These are phyloP conservation scores for Mythimna loreyi DNA, from an alignment of 2,888 invertebrate species.

Conservation along the genomic window DNA sequence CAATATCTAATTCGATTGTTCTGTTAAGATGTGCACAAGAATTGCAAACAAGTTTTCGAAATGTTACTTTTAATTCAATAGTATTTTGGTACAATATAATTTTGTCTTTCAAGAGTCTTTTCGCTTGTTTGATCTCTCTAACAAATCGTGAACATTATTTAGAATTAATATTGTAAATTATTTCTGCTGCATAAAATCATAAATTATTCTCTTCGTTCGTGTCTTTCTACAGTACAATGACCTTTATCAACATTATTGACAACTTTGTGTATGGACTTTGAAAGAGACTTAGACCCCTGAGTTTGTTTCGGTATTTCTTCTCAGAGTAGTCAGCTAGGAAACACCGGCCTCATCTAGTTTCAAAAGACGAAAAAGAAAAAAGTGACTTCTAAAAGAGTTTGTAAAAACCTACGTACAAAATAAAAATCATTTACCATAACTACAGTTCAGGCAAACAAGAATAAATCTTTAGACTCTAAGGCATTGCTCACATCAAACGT, in stretches of 20 bases:
- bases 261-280: too few species aligned
- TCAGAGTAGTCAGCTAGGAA: too few species aligned
- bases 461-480: too few species aligned
- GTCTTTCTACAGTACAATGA: neutral
- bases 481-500: too few species aligned
- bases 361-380: too few species aligned
- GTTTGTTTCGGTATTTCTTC: too few species aligned
- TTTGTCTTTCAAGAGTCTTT: conserved; percentile 25
- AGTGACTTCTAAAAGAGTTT: too few species aligned
- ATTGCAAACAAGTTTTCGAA: conserved; percentile 18
- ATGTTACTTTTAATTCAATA: neutral
- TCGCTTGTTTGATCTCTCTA: neutral
- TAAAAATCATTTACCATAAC: too few species aligned
- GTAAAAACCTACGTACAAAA: too few species aligned
- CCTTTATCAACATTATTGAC: neutral
- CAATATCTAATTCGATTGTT: conserved; percentile 16
- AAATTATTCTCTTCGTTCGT: neutral
- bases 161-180: neutral
- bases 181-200: neutral
- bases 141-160: neutral
- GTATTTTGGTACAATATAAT: conserved; percentile 3
- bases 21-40: conserved; percentile 11
- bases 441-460: too few species aligned
- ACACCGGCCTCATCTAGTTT: too few species aligned
- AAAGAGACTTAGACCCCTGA: too few species aligned